Base-by-base conservation (phyloP, 2,888 invertebrate genomes). In the Lathronympha strigana region DNA sequence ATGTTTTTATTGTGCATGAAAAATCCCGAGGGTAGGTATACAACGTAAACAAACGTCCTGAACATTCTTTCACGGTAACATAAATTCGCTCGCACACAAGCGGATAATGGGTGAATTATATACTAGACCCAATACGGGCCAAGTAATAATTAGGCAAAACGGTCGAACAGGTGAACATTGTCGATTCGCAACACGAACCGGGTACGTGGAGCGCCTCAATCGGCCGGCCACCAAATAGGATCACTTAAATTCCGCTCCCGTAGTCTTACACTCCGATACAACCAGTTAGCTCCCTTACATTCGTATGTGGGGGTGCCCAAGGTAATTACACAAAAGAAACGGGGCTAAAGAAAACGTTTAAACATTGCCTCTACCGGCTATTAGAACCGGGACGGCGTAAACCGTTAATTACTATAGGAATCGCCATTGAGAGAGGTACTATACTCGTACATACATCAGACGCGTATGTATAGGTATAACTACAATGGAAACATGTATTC, bases 241-340 rank as follows among this genome's bases (percentile, higher is more conserved):
- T 84, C 90, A 89, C 90, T 91, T 90, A 88, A 87, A 91, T 91
- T 90, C 90, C 75, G 77, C 70, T 73, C 82, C 79, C 89, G 90
- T 88, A 82, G 77, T 77, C 82, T 82, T 82, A 83, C 79, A 82
- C 79, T 83, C 81, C 80, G 86, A 85, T 87, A 87, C 85, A 79
- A 78, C 80, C 83, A 80, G 84, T 84, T 84, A 86, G 84, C 81
- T 81, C 79, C 79, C 80, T 78, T 86, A 81, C 82, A 77, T 86
- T 82, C 51, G 58, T 86, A 84, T 85, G 83, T 82, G 86, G 76
- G 79, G 75, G 76, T 79, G 80, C 80, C 83, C 76, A 78, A 75
- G 74, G 84, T 87, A 87, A 89, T 89, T 88, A 87, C 88, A 88
- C 88, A 88, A 87, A 87, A 86, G 86, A 84, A 89, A 86, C 80